phyloP scores from a whole-genome alignment of 2,888 invertebrate species.

The Trachelus troglodyta region DNA sequence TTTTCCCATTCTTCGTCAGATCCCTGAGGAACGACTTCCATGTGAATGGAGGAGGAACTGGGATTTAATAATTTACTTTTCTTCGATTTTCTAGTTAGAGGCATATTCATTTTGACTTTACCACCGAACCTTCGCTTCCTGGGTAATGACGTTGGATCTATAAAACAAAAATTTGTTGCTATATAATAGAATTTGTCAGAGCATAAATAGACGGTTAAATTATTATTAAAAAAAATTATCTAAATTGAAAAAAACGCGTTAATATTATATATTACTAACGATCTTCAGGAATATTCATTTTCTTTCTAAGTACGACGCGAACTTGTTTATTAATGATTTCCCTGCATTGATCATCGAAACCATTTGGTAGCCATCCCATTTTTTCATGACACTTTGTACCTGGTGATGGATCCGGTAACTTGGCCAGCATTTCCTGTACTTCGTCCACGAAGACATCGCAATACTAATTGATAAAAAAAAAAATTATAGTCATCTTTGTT shows the following conservation, averaged over 20 bases:
- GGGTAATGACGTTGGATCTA: conserved; percentile 59
- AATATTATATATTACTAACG: conserved; percentile 41
- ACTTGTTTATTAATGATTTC: conserved; percentile 79
- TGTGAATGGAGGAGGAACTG: conserved; percentile 17
- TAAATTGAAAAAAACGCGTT: background rate
- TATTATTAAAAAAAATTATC: conserved; percentile 9
- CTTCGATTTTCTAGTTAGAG: conserved; percentile 18
- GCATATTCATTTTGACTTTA: conserved; percentile 14
- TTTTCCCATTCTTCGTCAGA: conserved; percentile 38
- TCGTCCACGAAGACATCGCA: conserved; percentile 84
- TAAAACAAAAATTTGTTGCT: conserved; percentile 11
- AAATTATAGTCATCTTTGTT: background rate
- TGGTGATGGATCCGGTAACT: conserved; percentile 72
- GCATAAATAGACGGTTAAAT: background rate
- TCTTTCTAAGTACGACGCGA: conserved; percentile 67
- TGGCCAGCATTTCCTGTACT: conserved; percentile 80
- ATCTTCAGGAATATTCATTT: conserved; percentile 61
- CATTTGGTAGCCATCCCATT: conserved; percentile 82
- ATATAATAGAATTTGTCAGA: background rate
- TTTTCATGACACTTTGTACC: conserved; percentile 76
- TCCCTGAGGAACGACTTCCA: conserved; percentile 24
- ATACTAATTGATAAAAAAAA: conserved; percentile 67
- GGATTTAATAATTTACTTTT: conserved; percentile 19
- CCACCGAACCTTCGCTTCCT: conserved; percentile 39
- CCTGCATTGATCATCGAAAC: conserved; percentile 77